phyloP scores from a whole-genome alignment of 2,797 vertebrate genomes.

The Sebastes steindachneri region DNA sequence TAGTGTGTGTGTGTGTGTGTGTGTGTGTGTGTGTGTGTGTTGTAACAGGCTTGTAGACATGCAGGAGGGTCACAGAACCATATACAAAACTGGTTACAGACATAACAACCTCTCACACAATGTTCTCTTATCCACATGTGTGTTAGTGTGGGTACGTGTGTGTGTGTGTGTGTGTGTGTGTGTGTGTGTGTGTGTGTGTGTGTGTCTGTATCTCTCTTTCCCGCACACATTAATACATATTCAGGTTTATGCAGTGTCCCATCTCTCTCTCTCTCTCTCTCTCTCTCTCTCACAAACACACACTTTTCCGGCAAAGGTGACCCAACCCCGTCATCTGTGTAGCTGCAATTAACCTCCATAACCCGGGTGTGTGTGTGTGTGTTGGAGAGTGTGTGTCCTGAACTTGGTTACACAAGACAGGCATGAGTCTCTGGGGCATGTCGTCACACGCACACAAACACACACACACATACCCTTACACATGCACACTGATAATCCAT shows the following conservation, averaged over 20 bases:
- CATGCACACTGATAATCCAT: constrained; percentile 62
- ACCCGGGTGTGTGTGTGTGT: constrained; percentile 38
- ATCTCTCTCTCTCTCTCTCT: neutral
- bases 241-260: constrained; percentile 11
- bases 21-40: constrained; percentile 7
- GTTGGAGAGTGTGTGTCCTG: constrained; percentile 31
- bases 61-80: constrained; percentile 44
- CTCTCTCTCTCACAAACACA: neutral
- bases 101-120: constrained; percentile 62
- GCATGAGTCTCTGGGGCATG: constrained; percentile 42
- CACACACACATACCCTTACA: constrained; percentile 25
- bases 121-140: constrained; percentile 21
- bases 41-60: constrained; percentile 31
- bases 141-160: neutral
- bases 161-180: neutral
- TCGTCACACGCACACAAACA: neutral
- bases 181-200: neutral
- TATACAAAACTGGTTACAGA: constrained; percentile 47
- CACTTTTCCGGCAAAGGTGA: constrained; percentile 67
- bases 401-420: constrained; percentile 58
- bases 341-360: constrained; percentile 81
- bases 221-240: constrained; percentile 13
- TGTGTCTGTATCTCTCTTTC: constrained; percentile 1
- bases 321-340: constrained; percentile 73
- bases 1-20: neutral